phyloP scores from a whole-genome alignment of 2,797 vertebrate species.

The Neolamprologus multifasciatus region DNA sequence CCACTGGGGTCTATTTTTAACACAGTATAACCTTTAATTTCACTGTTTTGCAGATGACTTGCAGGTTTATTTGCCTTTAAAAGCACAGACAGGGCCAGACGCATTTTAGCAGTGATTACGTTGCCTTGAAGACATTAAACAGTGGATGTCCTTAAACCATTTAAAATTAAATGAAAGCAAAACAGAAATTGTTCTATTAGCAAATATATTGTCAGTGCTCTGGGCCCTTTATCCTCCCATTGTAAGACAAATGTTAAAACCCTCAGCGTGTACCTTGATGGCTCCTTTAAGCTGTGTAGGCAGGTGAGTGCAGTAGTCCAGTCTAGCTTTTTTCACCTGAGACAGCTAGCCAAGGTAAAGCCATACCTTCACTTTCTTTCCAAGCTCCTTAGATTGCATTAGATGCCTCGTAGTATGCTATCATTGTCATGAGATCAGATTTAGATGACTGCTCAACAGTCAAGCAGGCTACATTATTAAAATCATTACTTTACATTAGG shows the following conservation, averaged over 20 bases:
- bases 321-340: background rate
- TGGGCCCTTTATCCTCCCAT: background rate
- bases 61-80: background rate
- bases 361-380: background rate
- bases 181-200: background rate
- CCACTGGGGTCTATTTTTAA: background rate
- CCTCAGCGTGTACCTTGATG: background rate
- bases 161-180: background rate
- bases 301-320: background rate
- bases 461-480: background rate
- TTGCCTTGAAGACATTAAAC: background rate
- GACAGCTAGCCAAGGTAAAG: background rate
- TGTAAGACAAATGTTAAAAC: background rate
- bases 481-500: background rate
- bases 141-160: background rate
- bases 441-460: background rate
- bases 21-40: background rate
- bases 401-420: background rate
- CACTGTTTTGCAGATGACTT: background rate
- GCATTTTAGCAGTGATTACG: background rate
- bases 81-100: background rate
- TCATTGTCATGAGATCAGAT: background rate
- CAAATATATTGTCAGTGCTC: background rate
- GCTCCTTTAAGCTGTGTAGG: background rate
- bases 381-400: background rate